These are phyloP conservation scores for Cosmia pyralina DNA, from an alignment of 2,888 invertebrate genomes.

Conservation along the genomic window DNA sequence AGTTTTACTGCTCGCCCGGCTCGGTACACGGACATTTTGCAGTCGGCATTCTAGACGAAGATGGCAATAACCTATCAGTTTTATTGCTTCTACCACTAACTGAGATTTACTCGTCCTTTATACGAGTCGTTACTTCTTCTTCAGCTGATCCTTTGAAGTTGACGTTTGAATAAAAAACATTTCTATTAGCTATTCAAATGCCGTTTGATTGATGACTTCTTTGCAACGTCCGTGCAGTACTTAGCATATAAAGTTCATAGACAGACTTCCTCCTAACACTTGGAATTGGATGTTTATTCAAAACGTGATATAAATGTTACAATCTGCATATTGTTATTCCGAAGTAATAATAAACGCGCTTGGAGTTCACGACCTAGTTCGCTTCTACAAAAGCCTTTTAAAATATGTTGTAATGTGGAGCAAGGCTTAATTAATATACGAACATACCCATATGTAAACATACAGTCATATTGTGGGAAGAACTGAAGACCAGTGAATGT, in stretches of 20 bases:
- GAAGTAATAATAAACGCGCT: slow-evolving; percentile 32
- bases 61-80: slow-evolving; percentile 85
- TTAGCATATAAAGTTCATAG: slow-evolving; percentile 43
- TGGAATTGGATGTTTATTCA: slow-evolving; percentile 44
- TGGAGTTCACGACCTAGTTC: slow-evolving; percentile 62
- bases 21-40: slow-evolving; percentile 81
- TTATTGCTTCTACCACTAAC: slow-evolving; percentile 74
- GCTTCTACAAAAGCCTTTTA: slow-evolving; percentile 59
- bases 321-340: slow-evolving; percentile 38
- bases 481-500: slow-evolving; percentile 53
- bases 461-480: slow-evolving; percentile 53
- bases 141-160: slow-evolving; percentile 67
- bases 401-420: slow-evolving; percentile 68
- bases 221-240: slow-evolving; percentile 28
- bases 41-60: slow-evolving; percentile 80
- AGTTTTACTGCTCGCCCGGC: slow-evolving; percentile 79
- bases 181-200: slow-evolving; percentile 53
- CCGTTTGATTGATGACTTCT: slow-evolving; percentile 49
- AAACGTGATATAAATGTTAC: slow-evolving; percentile 31
- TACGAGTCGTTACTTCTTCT: slow-evolving; percentile 60
- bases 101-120: slow-evolving; percentile 72
- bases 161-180: slow-evolving; percentile 43
- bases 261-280: slow-evolving; percentile 44
- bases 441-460: slow-evolving; percentile 26
- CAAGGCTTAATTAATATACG: slow-evolving; percentile 69